Evolutionary conservation across 2,797 vertebrate genomes (phyloP), one percentile per base, ranked within the genome.

Genomic region (Oreortyx pictus): DNA sequence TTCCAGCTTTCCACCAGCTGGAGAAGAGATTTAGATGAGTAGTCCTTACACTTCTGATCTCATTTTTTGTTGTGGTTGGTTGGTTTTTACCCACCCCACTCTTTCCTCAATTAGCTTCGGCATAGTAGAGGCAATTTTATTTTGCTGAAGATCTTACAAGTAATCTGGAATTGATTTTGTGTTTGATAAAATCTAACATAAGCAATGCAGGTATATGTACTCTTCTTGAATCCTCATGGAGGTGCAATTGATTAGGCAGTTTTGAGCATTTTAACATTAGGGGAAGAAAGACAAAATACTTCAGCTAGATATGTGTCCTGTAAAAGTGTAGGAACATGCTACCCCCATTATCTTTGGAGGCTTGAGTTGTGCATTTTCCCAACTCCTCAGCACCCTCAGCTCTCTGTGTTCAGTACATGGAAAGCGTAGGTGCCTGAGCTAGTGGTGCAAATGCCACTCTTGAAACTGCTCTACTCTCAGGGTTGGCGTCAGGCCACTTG

Each of bases 21-120:
- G 22, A 91, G 47, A 5, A 92, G 20, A 54, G 0, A 2, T 27
- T 19, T 14, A 86, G 59, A 74, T 1, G 3, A 70, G 22, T 14
- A 2, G 7, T 31, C 25, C 10, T 54, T 31, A 5, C 8, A 29
- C 39, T 83, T 37, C 80, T 4, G 3, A n/a, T 11, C 8, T 13
- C 14, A 2, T 1, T 43, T 64, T 11, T 23, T 37, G 1, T 20
- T 5, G 60, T 62, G 60, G 27, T 17, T 23, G 1, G 1, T 14
- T 47, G 31, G 3, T 9, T 17, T 33, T 41, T 31, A 23, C 6
- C 6, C 9, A 1, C 5, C 1, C 14, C 14, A 52, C 12, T 76
- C 24, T 78, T 78, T 67, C 12, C 4, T 64, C 3, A 7, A 23
- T 31, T 78, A 57, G 4, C 67, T 90, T 79, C 73, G n/a, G 2